phyloP scores from a whole-genome alignment of 2,888 invertebrate species.

The Thera obeliscata region DNA sequence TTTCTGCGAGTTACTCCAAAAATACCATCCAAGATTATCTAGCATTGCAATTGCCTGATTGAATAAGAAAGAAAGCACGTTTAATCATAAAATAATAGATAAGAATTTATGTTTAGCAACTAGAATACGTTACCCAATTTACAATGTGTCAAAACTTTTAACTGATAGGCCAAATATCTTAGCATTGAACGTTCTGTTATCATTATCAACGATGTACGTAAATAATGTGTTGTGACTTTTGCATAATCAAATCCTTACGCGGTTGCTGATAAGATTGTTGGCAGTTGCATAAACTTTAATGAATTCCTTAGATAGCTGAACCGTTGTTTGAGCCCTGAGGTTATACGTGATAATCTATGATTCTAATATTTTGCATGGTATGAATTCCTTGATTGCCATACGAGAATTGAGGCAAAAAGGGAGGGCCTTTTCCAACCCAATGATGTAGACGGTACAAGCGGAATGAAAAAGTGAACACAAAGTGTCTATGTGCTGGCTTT shows the following conservation, averaged over 20 bases:
- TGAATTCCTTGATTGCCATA: too few relatives aligned
- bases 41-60: slow-evolving; percentile 1
- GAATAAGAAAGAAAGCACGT: slow-evolving; percentile 6
- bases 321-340: slow-evolving; percentile 3
- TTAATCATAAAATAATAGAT: slow-evolving; percentile 10
- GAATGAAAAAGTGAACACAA: too few relatives aligned
- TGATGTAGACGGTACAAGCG: too few relatives aligned
- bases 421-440: too few relatives aligned
- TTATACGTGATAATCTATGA: background rate
- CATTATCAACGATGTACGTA: slow-evolving; percentile 28
- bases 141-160: slow-evolving; percentile 14
- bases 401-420: too few relatives aligned
- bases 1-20: too few relatives aligned
- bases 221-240: slow-evolving; percentile 29
- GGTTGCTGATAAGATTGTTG: slow-evolving; percentile 36
- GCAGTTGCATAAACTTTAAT: slow-evolving; percentile 38
- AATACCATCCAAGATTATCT: background rate
- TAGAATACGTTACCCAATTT: slow-evolving; percentile 15
- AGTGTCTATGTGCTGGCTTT: too few relatives aligned
- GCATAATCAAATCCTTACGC: slow-evolving; percentile 31
- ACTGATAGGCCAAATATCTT: slow-evolving; percentile 23
- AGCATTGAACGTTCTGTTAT: slow-evolving; percentile 25
- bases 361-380: too few relatives aligned
- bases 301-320: slow-evolving; percentile 34
- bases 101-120: slow-evolving; percentile 16